These are phyloP conservation scores for Toxostoma redivivum DNA, from an alignment of 2,113 vertebrate species.

Conservation along the genomic window DNA sequence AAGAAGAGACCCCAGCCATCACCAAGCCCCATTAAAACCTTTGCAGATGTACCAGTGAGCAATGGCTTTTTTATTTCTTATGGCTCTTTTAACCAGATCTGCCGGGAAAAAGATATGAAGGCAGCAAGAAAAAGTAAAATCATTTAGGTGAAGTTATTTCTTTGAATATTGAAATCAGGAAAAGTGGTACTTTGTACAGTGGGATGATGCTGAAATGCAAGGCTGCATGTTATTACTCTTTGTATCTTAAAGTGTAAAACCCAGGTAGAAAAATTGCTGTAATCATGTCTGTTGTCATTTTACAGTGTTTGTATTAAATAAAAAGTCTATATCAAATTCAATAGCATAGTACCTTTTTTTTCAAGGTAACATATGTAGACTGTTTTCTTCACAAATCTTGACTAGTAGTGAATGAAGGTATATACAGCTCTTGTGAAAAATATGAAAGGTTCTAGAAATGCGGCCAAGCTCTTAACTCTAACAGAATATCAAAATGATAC, in stretches of 20 bases:
- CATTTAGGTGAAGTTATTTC: not conserved
- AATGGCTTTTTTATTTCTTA: not conserved
- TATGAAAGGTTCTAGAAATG: not conserved
- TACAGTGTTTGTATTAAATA: conserved; percentile 10
- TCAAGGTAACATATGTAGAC: not conserved
- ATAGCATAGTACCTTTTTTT: not conserved
- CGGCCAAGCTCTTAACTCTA: not conserved
- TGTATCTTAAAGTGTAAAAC: not conserved
- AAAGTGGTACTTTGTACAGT: not conserved
- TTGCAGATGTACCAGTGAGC: not conserved
- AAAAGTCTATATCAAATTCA: not conserved
- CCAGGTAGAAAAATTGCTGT: not conserved
- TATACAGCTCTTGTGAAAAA: not conserved
- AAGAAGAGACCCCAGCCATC: not conserved
- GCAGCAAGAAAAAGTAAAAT: not conserved
- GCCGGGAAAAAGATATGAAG: not conserved
- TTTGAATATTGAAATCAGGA: not conserved
- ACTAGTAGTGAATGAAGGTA: not conserved
- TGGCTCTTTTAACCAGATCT: not conserved
- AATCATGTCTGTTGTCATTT: not conserved
- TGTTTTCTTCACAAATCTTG: not conserved
- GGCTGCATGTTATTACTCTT: not conserved
- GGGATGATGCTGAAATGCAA: not conserved
- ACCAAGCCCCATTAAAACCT: not conserved
- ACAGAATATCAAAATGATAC: not conserved